These are phyloP conservation scores for Erinaceus europaeus DNA, from an alignment of 2,113 vertebrate genomes.

Conservation along the genomic window DNA sequence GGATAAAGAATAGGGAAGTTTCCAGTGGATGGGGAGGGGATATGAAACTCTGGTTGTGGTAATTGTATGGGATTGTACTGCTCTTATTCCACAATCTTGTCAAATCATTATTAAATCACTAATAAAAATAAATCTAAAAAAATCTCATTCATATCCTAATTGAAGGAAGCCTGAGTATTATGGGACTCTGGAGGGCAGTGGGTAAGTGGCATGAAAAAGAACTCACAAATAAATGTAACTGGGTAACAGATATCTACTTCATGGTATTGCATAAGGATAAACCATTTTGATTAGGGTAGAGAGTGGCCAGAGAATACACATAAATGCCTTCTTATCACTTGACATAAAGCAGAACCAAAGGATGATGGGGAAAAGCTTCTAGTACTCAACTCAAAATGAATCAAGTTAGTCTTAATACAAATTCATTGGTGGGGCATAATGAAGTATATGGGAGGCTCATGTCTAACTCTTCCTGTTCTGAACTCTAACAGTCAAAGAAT, in stretches of 20 bases:
- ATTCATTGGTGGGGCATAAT: neutral
- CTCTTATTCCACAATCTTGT: too few species aligned
- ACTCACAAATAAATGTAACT: neutral
- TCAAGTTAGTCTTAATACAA: neutral
- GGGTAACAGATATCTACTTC: neutral
- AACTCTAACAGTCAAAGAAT: neutral
- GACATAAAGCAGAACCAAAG: neutral
- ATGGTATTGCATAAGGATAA: neutral
- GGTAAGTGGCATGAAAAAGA: neutral
- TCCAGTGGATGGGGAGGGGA: too few species aligned
- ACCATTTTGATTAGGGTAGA: neutral
- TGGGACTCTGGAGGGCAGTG: neutral
- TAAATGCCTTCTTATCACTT: neutral
- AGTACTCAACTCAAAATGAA: neutral
- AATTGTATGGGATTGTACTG: too few species aligned
- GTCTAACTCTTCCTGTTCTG: neutral
- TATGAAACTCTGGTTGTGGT: too few species aligned
- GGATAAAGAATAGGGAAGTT: too few species aligned
- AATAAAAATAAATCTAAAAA: too few species aligned
- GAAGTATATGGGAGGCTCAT: neutral
- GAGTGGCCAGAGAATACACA: neutral
- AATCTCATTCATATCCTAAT: accelerated
- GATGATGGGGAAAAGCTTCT: neutral
- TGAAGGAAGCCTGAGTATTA: neutral
- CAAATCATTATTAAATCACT: too few species aligned